Evolutionary conservation across 2,113 vertebrate species (phyloP).

Genomic region (Sapayoa aenigma): DNA sequence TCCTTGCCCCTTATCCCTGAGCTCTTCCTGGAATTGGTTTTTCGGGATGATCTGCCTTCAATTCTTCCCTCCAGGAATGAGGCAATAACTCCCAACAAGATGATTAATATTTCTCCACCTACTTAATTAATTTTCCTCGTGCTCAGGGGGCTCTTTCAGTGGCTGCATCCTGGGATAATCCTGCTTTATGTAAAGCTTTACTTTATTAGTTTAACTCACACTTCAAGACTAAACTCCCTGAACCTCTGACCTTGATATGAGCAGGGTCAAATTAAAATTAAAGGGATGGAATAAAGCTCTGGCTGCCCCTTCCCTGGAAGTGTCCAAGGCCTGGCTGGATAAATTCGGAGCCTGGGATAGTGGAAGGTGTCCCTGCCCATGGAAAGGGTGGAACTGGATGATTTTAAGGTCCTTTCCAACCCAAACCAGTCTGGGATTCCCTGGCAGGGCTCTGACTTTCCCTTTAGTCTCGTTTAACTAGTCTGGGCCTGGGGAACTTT

Average conservation of each 20-base stretch:
- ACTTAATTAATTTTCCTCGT: rapidly evolving
- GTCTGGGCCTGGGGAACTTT: background rate
- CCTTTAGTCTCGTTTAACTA: too few species aligned
- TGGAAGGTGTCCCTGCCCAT: background rate
- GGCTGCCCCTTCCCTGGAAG: background rate
- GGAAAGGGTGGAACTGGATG: background rate
- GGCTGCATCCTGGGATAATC: background rate
- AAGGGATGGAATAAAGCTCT: background rate
- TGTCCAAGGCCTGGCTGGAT: background rate
- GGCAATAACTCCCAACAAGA: background rate
- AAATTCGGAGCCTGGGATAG: background rate
- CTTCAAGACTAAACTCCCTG: background rate
- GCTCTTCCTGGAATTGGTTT: background rate
- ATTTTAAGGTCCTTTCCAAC: background rate
- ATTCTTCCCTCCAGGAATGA: background rate
- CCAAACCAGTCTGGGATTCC: background rate
- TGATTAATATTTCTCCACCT: background rate
- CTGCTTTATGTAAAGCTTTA: background rate
- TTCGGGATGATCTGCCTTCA: rapidly evolving
- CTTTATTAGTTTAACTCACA: background rate
- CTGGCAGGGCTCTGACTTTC: background rate
- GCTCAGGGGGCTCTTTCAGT: background rate
- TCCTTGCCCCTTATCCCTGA: background rate
- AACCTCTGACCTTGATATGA: background rate
- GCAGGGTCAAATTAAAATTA: too few species aligned